Evolutionary conservation across 2,113 vertebrate species (phyloP).

Genomic region (Saimiri boliviensis): DNA sequence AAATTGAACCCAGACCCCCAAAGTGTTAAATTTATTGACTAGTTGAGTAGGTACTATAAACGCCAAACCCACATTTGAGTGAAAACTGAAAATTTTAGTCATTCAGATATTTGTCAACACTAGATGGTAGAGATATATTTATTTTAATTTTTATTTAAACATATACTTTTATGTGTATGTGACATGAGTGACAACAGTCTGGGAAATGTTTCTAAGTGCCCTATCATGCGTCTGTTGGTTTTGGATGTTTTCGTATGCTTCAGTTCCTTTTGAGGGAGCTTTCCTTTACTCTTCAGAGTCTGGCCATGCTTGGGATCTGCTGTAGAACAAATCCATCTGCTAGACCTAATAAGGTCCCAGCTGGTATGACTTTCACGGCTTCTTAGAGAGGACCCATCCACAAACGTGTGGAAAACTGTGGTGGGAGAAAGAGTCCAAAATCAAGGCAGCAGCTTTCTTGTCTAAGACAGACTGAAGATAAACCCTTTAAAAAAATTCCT

Average conservation of each 20-base stretch:
- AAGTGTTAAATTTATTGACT: not conserved
- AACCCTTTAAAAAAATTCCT: not conserved
- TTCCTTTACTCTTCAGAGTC: not conserved
- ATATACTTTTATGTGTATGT: not conserved
- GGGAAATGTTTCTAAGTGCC: not conserved
- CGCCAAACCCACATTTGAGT: not conserved
- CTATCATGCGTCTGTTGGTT: not conserved
- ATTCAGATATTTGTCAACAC: not conserved
- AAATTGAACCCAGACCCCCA: not conserved
- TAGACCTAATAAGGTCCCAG: not conserved
- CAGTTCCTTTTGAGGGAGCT: not conserved
- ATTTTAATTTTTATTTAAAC: not conserved
- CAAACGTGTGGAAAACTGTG: not conserved
- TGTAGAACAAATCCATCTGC: not conserved
- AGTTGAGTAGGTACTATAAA: not conserved
- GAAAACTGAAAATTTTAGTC: not conserved
- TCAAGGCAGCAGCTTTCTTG: not conserved
- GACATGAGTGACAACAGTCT: not conserved
- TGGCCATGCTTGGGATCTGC: not conserved
- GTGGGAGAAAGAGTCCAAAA: not conserved
- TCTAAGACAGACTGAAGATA: not conserved
- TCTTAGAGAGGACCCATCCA: not conserved
- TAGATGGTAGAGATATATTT: not conserved
- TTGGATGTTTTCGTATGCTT: not conserved
- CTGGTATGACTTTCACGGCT: not conserved